Percentiles rank a stretch among this genome's conserved stretches.
These are phyloP conservation scores for Zootermopsis nevadensis DNA, from an alignment of 2,888 invertebrate species.

Conservation along the genomic window DNA sequence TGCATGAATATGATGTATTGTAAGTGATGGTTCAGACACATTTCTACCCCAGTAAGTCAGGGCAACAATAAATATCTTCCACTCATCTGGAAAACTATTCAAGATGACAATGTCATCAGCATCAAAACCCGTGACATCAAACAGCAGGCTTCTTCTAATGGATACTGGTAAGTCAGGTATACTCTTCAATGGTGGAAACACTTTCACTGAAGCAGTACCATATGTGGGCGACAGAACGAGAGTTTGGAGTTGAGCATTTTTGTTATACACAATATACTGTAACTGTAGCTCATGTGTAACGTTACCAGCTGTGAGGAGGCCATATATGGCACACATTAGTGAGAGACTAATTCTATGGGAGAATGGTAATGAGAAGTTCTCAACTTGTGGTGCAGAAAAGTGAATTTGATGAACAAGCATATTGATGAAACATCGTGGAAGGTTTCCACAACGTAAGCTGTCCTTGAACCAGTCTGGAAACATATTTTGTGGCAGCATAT, in stretches of 20 bases:
- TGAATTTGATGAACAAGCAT: slow-evolving; percentile 73
- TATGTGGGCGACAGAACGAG: slow-evolving; percentile 51
- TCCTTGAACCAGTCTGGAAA: slow-evolving; percentile 74
- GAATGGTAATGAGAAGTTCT: slow-evolving; percentile 72
- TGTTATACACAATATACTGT: slow-evolving; percentile 55
- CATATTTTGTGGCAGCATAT: background rate
- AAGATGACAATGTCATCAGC: slow-evolving; percentile 61
- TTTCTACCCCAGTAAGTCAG: slow-evolving; percentile 70
- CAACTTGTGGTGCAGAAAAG: slow-evolving; percentile 77
- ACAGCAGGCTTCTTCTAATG: slow-evolving; percentile 63
- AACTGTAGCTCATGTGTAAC: slow-evolving; percentile 54
- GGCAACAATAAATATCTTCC: slow-evolving; percentile 70
- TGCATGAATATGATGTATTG: slow-evolving; percentile 67
- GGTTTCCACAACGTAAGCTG: slow-evolving; percentile 70
- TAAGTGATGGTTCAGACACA: slow-evolving; percentile 62
- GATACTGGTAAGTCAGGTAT: slow-evolving; percentile 58
- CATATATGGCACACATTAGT: slow-evolving; percentile 71
- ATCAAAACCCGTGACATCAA: slow-evolving; percentile 66
- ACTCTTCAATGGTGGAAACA: slow-evolving; percentile 60
- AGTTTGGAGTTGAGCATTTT: slow-evolving; percentile 53
- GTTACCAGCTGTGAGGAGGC: slow-evolving; percentile 60
- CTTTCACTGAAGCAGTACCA: background rate
- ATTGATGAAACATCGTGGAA: slow-evolving; percentile 77
- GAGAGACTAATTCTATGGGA: slow-evolving; percentile 71
- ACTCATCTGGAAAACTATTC: slow-evolving; percentile 67